phyloP scores from a whole-genome alignment of 2,113 vertebrate genomes.

The Oncorhynchus masou region DNA sequence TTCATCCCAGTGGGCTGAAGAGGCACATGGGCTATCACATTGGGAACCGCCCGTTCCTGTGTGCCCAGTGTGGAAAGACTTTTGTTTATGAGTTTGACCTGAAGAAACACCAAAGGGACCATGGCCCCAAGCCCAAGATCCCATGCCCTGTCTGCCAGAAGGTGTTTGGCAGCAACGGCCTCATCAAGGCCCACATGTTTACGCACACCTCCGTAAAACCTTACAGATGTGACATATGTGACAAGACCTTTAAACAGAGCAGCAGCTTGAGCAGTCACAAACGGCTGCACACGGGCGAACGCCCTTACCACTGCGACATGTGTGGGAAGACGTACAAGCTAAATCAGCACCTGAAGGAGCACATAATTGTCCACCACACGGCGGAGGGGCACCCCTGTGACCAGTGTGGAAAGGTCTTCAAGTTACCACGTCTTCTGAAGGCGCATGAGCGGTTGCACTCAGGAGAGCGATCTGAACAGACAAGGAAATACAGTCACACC shows the following conservation, averaged over 20 bases:
- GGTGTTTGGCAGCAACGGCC: conserved; percentile 68
- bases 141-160: conserved; percentile 68
- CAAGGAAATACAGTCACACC: neutral
- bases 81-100: conserved; percentile 70
- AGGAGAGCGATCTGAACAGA: conserved; percentile 11
- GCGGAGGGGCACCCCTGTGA: conserved; percentile 67
- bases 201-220: conserved; percentile 69
- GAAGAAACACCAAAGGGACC: conserved; percentile 71
- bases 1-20: conserved; percentile 70
- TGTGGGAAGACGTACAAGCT: conserved; percentile 72
- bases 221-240: conserved; percentile 66
- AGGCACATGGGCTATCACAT: conserved; percentile 73
- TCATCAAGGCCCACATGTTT: conserved; percentile 57
- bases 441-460: conserved; percentile 65
- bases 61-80: conserved; percentile 72
- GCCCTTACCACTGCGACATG: conserved; percentile 66
- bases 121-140: conserved; percentile 66
- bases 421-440: conserved; percentile 60
- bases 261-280: conserved; percentile 70
- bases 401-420: conserved; percentile 67
- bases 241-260: conserved; percentile 67
- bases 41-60: conserved; percentile 68
- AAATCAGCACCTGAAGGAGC: conserved; percentile 67
- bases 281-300: conserved; percentile 64
- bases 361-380: conserved; percentile 61